Evolutionary conservation across 2,888 invertebrate species (phyloP), one percentile per base, ranked within the genome.

Genomic region (Aphidoletes aphidimyza): DNA sequence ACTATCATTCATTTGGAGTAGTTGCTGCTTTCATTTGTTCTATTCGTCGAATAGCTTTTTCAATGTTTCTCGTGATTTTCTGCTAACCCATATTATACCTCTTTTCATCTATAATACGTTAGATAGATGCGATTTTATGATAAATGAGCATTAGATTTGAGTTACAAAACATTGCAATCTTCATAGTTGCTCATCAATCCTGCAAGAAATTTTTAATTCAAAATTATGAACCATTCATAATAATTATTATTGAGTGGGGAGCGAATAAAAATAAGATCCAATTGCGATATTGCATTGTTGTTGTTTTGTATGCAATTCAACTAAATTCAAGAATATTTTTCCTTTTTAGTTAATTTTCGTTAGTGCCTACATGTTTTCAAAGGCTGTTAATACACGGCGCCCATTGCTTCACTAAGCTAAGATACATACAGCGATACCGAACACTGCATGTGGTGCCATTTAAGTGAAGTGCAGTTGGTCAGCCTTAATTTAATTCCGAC

Each of bases 321-420:
- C 69, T 81, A 36, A 81, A 81, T 81, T 81, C n/a, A 81, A 37
- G 81, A 81, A n/a, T n/a, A n/a, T n/a, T n/a, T n/a, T n/a, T n/a
- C n/a, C n/a, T n/a, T n/a, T n/a, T n/a, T n/a, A n/a, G n/a, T n/a
- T n/a, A n/a, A n/a, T n/a, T n/a, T n/a, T n/a, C n/a, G n/a, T n/a
- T n/a, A n/a, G n/a, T n/a, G n/a, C n/a, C n/a, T n/a, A n/a, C n/a
- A n/a, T n/a, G n/a, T n/a, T n/a, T n/a, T n/a, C n/a, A n/a, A n/a
- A n/a, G n/a, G n/a, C n/a, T n/a, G n/a, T n/a, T n/a, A n/a, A n/a
- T n/a, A n/a, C n/a, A n/a, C n/a, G n/a, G n/a, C n/a, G n/a, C n/a
- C n/a, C n/a, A n/a, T n/a, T n/a, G n/a, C n/a, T n/a, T n/a, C n/a
- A n/a, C n/a, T n/a, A n/a, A n/a, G n/a, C n/a, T n/a, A n/a, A n/a